Evolutionary conservation across 1,140 invertebrate species (phyloP).

Genomic region (Bombus sibiricus): DNA sequence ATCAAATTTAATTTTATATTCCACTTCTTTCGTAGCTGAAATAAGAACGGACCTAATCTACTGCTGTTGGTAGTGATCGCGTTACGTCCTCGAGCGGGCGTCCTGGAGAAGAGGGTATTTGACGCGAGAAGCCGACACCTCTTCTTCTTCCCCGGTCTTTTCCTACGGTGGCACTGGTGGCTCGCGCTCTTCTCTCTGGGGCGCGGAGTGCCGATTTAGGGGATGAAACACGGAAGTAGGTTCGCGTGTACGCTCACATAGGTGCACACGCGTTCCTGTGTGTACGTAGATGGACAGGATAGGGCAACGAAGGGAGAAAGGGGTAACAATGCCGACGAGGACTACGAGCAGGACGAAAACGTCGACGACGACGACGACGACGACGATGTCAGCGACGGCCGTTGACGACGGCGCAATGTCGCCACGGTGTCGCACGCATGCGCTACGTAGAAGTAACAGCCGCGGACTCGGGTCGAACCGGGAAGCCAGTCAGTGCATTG

Average conservation of each 20-base stretch:
- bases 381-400: slow-evolving; percentile 57
- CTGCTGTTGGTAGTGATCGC: neutral
- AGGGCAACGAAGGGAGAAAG: neutral
- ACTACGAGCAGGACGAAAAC: slow-evolving; percentile 30
- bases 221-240: slow-evolving; percentile 76
- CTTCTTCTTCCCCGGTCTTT: slow-evolving; percentile 9
- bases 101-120: slow-evolving; percentile 8
- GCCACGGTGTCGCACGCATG: slow-evolving; percentile 74
- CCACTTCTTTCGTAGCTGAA: too few species aligned
- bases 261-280: neutral
- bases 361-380: slow-evolving; percentile 34
- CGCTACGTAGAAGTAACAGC: slow-evolving; percentile 73
- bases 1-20: neutral
- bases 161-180: neutral
- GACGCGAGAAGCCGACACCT: slow-evolving; percentile 38
- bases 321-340: slow-evolving; percentile 43
- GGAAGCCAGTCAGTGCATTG: slow-evolving; percentile 79
- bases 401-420: slow-evolving; percentile 77
- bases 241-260: slow-evolving; percentile 32
- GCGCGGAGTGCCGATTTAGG: slow-evolving; percentile 76
- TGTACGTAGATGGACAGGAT: slow-evolving; percentile 2
- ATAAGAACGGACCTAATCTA: slow-evolving; percentile 16
- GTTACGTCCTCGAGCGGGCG: neutral
- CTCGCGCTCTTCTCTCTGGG: slow-evolving; percentile 20
- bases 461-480: slow-evolving; percentile 80